A percentile compares a stretch with the other conserved stretches of the same genome.
phyloP scores from a whole-genome alignment of 2,888 invertebrate species.

The Nebria salina region DNA sequence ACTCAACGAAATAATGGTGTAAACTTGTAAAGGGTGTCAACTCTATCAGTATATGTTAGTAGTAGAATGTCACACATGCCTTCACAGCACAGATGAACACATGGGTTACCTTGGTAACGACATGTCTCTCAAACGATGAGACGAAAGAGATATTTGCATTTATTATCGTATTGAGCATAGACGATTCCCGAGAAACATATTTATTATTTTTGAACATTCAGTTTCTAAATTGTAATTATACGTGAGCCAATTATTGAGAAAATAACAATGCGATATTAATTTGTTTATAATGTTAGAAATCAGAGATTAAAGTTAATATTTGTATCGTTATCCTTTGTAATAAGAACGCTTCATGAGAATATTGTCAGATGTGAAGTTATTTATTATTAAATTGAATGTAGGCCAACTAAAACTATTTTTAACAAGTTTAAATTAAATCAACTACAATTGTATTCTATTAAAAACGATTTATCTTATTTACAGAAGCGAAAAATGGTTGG shows the following conservation, averaged over 20 bases:
- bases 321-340: neutral
- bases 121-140: neutral
- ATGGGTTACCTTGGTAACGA: neutral
- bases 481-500: slow-evolving; percentile 98
- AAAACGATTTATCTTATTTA: slow-evolving; percentile 66
- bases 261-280: neutral
- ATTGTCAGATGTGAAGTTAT: neutral
- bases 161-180: no score
- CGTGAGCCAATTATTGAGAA: neutral
- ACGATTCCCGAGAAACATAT: no score
- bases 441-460: slow-evolving; percentile 54
- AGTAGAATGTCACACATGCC: neutral
- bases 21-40: neutral
- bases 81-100: neutral
- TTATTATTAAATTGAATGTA: slow-evolving; percentile 30
- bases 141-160: neutral
- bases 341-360: neutral
- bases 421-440: slow-evolving; percentile 39
- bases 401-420: slow-evolving; percentile 38
- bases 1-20: slow-evolving; percentile 1
- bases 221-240: neutral
- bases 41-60: neutral
- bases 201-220: no score
- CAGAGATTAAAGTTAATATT: neutral
- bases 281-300: neutral